Percentiles rank a stretch among this genome's conserved stretches.
Conservation (phyloP, 2,888 invertebrate genomes). For the Ormyrus nitidulus region DNA sequence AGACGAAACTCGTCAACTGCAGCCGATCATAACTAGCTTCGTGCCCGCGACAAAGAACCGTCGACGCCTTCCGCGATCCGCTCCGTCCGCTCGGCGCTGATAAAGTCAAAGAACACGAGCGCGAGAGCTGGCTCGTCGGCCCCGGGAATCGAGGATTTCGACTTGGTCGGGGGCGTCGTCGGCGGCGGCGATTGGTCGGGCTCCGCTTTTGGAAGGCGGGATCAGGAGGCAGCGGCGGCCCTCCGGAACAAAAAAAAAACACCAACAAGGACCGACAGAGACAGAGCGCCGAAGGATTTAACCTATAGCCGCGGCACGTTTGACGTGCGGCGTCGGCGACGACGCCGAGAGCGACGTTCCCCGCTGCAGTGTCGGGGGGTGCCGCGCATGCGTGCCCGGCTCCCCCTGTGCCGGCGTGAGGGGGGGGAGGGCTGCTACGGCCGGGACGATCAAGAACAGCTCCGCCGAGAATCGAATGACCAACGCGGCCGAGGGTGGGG, state of each 20-base stretch:
- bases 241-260: background rate
- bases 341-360: background rate
- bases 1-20: no score
- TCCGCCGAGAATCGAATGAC: slow-evolving; percentile 41
- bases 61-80: background rate
- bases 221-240: slow-evolving; percentile 72
- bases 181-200: slow-evolving; percentile 71
- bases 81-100: background rate
- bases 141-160: slow-evolving; percentile 58
- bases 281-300: slow-evolving; percentile 68
- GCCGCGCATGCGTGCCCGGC: slow-evolving; percentile 30
- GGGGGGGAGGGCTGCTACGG: background rate
- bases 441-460: slow-evolving; percentile 12
- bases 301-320: slow-evolving; percentile 75
- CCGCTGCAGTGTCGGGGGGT: background rate
- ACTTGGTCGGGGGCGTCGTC: slow-evolving; percentile 58
- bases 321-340: slow-evolving; percentile 62
- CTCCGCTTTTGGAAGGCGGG: slow-evolving; percentile 75
- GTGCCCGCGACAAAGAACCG: background rate
- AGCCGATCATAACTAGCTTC: no score
- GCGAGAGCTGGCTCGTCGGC: slow-evolving; percentile 24
- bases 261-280: background rate
- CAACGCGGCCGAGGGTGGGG: background rate
- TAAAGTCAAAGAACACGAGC: slow-evolving; percentile 32
- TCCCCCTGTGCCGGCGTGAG: background rate